Evolutionary conservation across 2,888 invertebrate species (phyloP).

Genomic region (Hydropsyche betteni): DNA sequence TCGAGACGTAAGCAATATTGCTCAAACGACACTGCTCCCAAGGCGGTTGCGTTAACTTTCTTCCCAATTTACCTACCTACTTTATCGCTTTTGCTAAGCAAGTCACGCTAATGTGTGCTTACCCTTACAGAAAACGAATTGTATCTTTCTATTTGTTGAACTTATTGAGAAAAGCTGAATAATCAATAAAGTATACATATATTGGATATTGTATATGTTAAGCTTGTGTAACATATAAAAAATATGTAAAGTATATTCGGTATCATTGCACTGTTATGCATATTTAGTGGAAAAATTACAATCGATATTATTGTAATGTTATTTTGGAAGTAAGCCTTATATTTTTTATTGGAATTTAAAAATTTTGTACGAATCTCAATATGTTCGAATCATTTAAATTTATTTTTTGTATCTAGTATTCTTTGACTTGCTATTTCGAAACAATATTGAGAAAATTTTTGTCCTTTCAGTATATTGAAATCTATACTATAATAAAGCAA

Average conservation of each 20-base stretch:
- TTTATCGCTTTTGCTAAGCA: no score
- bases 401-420: neutral
- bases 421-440: neutral
- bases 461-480: neutral
- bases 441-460: neutral
- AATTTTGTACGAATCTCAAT: constrained; percentile 14
- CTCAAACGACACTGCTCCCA: neutral
- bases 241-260: constrained; percentile 17
- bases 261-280: constrained; percentile 16
- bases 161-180: constrained; percentile 2
- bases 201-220: neutral
- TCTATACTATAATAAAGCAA: no score
- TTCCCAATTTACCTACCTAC: neutral
- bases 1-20: no score
- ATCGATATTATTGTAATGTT: constrained; percentile 27
- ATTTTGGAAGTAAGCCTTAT: neutral
- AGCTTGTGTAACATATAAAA: constrained; percentile 13
- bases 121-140: no score
- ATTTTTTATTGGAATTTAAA: neutral
- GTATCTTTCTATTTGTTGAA: no score
- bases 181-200: neutral
- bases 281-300: constrained; percentile 21
- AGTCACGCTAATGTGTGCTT: no score
- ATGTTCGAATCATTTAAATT: neutral
- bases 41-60: neutral